Base-by-base conservation (phyloP, 2,113 vertebrate genomes). In the Cathartes aura region DNA sequence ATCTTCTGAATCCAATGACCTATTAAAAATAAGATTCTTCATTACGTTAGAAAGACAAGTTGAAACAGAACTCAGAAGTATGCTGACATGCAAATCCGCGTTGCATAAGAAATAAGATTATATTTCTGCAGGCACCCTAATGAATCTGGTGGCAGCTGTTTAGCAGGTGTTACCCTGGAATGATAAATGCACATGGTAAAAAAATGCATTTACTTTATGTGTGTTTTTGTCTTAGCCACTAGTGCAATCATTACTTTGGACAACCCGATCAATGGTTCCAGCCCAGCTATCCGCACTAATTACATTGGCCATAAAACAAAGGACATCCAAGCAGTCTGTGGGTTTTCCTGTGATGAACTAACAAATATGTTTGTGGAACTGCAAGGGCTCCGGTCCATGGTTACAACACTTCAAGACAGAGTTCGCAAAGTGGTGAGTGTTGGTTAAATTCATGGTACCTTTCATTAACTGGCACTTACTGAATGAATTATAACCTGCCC, bases 301-400 rank as follows among this genome's bases (percentile, higher is more conserved):
- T 99, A 99, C 94, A 99, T 98, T 3, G 99, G 99, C 81, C 99
- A 99, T 97, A 99, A 99, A 98, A 97, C 99, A 82, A 99, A 99
- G 98, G 99, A 99, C 91, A 97, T 99, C 71, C 99, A 99, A 87
- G 98, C 99, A 64, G 98, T 99, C 92, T 99, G 99, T 34, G 99
- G 99, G 24, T 99, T 99, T 97, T 99, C 99, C 53, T 99, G 99
- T 79, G 99, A 99, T 5, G 99, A 99, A 79, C 98, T 99, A 64
- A 98, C 98, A 90, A 98, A 98, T 97, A 99, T 99, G 99, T 99
- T 99, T 92, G 98, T 99, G 82, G 99, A 99, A 96, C 97, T 99
- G 91, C 98, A 98, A 96, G 99, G 99, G 80, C 98, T 99, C 64
- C 98, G 99, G 22, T 98, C 99, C 83, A 98, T 99, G 30, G 99